Evolutionary conservation across 2,113 vertebrate species (phyloP).

Genomic region (Alethe diademata): DNA sequence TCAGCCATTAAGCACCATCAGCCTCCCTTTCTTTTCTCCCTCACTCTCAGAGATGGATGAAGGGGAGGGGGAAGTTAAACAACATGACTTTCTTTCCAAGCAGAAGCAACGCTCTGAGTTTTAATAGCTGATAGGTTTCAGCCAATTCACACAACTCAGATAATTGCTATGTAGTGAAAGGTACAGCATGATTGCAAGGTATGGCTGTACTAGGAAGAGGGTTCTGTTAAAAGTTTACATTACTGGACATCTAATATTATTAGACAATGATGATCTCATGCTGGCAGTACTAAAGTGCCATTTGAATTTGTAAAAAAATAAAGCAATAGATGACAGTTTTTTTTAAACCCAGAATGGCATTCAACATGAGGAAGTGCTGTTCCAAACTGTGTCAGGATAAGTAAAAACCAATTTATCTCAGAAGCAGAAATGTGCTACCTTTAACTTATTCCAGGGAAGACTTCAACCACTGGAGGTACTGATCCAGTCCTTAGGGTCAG

Average conservation of each 20-base stretch:
- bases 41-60: not conserved
- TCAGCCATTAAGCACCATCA: constrained; percentile 44
- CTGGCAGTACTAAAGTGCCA: not conserved
- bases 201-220: not conserved
- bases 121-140: constrained; percentile 15
- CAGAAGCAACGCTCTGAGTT: constrained; percentile 9
- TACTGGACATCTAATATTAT: not conserved
- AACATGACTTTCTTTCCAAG: constrained; percentile 41
- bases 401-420: not conserved
- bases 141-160: not conserved
- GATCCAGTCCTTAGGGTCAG: not conserved
- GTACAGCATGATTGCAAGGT: not conserved
- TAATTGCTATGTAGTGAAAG: not conserved
- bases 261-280: not conserved
- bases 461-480: not conserved
- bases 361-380: not conserved
- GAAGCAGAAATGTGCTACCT: not conserved
- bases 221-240: not conserved
- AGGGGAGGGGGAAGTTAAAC: not conserved
- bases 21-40: constrained; percentile 20
- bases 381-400: not conserved
- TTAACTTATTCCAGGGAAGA: not conserved
- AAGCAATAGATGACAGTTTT: not conserved
- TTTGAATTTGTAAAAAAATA: not conserved
- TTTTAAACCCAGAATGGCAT: not conserved